Percentiles rank a stretch among this genome's conserved stretches.
These are phyloP conservation scores for Penaeus vannamei DNA, from an alignment of 1,140 invertebrate genomes.

Conservation along the genomic window DNA sequence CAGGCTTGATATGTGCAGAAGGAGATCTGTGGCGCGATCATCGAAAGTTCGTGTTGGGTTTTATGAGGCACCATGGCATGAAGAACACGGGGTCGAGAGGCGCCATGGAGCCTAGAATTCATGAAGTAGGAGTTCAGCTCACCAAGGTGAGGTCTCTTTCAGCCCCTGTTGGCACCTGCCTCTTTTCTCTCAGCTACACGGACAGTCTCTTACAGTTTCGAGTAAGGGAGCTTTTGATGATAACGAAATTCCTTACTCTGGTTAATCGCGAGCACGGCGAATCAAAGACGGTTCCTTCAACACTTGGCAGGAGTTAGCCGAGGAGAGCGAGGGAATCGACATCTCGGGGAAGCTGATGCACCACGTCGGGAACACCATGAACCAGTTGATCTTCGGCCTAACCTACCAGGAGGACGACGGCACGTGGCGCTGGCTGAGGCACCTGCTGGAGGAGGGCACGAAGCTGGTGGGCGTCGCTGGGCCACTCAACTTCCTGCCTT, in stretches of 20 bases:
- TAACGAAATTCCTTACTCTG: too few species aligned
- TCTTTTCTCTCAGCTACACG: too few species aligned
- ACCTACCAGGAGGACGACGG: slow-evolving; percentile 79
- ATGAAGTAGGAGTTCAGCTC: slow-evolving; percentile 73
- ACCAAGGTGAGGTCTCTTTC: slow-evolving; percentile 3
- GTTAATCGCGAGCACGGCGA: background rate
- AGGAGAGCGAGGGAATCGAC: slow-evolving; percentile 4
- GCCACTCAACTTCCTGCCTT: slow-evolving; percentile 86
- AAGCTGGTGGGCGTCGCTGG: slow-evolving; percentile 85
- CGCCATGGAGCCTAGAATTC: slow-evolving; percentile 80
- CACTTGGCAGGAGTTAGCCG: background rate
- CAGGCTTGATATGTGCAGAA: slow-evolving; percentile 86
- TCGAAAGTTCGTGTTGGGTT: slow-evolving; percentile 80
- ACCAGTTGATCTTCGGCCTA: slow-evolving; percentile 83
- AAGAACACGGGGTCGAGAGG: slow-evolving; percentile 76
- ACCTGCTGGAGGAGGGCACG: slow-evolving; percentile 84
- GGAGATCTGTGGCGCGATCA: slow-evolving; percentile 88
- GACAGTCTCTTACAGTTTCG: too few species aligned
- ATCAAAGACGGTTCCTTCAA: background rate
- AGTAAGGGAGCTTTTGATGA: too few species aligned
- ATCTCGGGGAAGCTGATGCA: slow-evolving; percentile 23
- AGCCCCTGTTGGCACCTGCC: too few species aligned
- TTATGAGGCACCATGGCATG: slow-evolving; percentile 84
- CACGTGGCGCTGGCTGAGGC: slow-evolving; percentile 82
- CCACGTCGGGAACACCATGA: slow-evolving; percentile 82